Conservation (phyloP, 2,113 vertebrate genomes). For the Fulmarus glacialis region DNA sequence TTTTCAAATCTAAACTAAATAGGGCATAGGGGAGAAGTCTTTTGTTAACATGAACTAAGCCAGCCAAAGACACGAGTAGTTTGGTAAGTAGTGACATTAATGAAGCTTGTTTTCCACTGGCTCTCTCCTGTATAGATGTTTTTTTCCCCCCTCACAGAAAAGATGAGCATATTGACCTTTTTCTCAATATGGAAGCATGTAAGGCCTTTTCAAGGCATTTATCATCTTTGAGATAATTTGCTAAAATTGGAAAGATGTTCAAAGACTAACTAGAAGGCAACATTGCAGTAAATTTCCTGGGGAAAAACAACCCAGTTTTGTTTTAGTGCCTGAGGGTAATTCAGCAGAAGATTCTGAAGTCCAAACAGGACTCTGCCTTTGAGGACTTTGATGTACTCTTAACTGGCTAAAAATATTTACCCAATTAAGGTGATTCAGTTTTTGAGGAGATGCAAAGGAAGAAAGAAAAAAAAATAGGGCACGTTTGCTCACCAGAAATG, state of each 20-base stretch:
- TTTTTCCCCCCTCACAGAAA: accelerated
- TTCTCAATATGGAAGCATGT: background rate
- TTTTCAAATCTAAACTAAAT: background rate
- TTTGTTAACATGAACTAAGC: background rate
- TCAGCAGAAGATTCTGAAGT: background rate
- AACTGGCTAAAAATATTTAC: background rate
- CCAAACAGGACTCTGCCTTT: background rate
- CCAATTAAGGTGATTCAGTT: background rate
- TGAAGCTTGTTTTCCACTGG: background rate
- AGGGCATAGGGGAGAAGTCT: background rate
- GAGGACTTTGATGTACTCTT: background rate
- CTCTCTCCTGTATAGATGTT: background rate
- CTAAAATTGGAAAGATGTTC: background rate
- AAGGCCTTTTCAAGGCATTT: background rate
- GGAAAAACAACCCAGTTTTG: background rate
- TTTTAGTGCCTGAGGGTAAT: background rate
- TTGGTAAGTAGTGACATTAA: background rate
- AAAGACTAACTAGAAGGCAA: background rate
- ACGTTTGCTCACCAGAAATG: background rate
- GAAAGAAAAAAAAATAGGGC: background rate
- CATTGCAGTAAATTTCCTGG: background rate
- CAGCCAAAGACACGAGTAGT: accelerated
- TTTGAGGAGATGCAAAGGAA: background rate
- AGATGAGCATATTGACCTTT: background rate
- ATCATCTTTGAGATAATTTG: background rate